Base-by-base conservation (phyloP, 2,113 vertebrate genomes). In the Petaurus breviceps region DNA sequence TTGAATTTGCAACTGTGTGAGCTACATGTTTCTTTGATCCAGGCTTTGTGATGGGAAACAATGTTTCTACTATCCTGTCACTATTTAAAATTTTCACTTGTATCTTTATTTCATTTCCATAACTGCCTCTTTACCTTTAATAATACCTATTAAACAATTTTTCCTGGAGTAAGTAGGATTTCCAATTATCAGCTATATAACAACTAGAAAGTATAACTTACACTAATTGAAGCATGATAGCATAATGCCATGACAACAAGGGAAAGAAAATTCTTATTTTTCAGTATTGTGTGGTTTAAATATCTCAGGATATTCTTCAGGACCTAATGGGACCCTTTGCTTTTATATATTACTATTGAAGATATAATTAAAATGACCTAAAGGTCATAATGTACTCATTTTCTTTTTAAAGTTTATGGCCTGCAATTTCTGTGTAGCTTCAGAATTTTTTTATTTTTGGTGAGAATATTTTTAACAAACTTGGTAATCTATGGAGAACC, bases 131-230 rank as follows among this genome's bases (percentile, higher is more conserved):
- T 96, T 26, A 89, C 50, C 89, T 95, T 95, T 92, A 43, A 91
- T 97, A n/a, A 51, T 92, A 46, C 47, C 53, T 95, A 47, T 51
- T 95, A 93, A 93, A 94, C 93, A 94, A 92, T 95, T 31, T 57
- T 92, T 94, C 93, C 37, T n/a, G 14, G 37, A 46, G 51, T 96
- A 46, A 12, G 57, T 93, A 23, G 57, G 3, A 53, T 97, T 96
- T 97, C 94, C 53, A 97, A n/a, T 24, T 25, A 93, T 19, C 95
- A 96, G 52, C 91, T 95, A 89, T 95, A 16, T 95, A 94, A 92
- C 51, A 89, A 89, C 93, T 95, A 50, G 23, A 89, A 91, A 95
- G 37, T 28, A 46, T 96, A 47, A n/a, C 50, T 96, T 91, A 55
- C 49, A 26, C 49, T 92, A 77, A 51, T 95, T 92, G 52, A 46